phyloP scores from a whole-genome alignment of 1,140 invertebrate species.

The Pararge aegeria region DNA sequence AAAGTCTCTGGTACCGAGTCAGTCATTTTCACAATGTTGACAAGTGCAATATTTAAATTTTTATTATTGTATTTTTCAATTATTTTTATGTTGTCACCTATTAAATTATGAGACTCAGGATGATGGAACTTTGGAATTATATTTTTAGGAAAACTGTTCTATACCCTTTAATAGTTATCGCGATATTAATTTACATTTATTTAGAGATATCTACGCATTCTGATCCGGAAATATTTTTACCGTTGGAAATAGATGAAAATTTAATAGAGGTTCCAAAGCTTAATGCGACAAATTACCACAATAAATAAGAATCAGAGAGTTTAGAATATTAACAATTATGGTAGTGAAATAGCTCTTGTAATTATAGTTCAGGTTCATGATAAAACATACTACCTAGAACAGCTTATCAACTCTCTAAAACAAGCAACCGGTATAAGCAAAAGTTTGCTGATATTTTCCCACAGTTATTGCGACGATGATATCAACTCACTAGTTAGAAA shows the following conservation, averaged over 20 bases:
- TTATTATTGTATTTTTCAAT: too few species aligned
- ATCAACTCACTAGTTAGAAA: conserved; percentile 34
- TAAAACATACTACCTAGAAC: conserved; percentile 29
- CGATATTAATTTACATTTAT: background rate
- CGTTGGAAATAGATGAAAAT: background rate
- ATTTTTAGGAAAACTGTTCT: background rate
- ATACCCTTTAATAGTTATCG: background rate
- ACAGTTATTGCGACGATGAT: conserved; percentile 34
- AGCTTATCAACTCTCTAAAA: conserved; percentile 32
- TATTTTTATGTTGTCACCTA: too few species aligned
- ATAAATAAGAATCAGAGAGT: conserved; percentile 24
- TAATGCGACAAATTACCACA: conserved; percentile 10
- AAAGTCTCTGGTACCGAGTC: too few species aligned
- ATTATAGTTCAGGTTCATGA: conserved; percentile 42
- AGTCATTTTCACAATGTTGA: too few species aligned
- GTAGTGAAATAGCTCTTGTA: conserved; percentile 18
- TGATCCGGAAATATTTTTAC: background rate
- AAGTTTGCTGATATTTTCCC: conserved; percentile 41
- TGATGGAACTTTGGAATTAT: background rate
- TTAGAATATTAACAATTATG: conserved; percentile 10
- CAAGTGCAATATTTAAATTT: too few species aligned
- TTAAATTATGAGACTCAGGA: too few species aligned
- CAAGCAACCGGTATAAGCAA: conserved; percentile 30
- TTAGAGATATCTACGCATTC: background rate
- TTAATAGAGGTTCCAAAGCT: too few species aligned